Evolutionary conservation across 2,797 vertebrate genomes (phyloP), one percentile per base, ranked within the genome.

Genomic region (Sebastes steindachneri): DNA sequence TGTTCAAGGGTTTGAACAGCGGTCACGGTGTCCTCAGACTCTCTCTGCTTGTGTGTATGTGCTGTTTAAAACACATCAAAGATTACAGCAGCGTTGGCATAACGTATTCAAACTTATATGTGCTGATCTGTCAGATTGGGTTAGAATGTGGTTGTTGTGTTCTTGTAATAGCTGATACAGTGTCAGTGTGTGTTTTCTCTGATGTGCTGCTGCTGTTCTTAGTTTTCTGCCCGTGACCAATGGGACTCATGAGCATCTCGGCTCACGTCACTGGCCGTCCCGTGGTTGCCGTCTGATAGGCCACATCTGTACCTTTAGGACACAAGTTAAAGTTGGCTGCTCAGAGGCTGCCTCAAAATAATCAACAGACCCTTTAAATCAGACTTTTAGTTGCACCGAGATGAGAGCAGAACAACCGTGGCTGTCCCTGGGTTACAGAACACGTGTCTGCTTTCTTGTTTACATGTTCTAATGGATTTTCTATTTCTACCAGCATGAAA

Each of bases 281-380:
- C 93, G 84, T 94, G 93, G 89, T 86, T 75, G 14, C 19, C 59
- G 78, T 86, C 86, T 89, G 89, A 89, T 26, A 41, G 72, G 25
- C 66, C 73, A 3, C 75, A 60, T 29, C 57, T 75, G 53, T 83
- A 29, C 84, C 89, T 90, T 78, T 12, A 73, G 90, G 91, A 90
- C 80, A 85, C 60, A 41, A 41, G 21, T 10, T 7, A 31, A 17
- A 68, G 51, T 17, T 10, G 14, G n/a, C 33, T 14, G 25, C 63
- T 73, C 12, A 3, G 2, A 37, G 10, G 19, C 14, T 2, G 0
- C n/a, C 28, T 51, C 11, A 68, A 68, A 45, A 45, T 45, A 45
- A 48, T 29, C 58, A 55, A 65, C 65, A 29, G 23, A 58, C 25
- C 35, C 26, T 62, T n/a, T 19, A 8, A 51, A 62, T 35, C 5